Conservation (phyloP, 2,797 vertebrate species). For the Kryptopterus vitreolus region DNA sequence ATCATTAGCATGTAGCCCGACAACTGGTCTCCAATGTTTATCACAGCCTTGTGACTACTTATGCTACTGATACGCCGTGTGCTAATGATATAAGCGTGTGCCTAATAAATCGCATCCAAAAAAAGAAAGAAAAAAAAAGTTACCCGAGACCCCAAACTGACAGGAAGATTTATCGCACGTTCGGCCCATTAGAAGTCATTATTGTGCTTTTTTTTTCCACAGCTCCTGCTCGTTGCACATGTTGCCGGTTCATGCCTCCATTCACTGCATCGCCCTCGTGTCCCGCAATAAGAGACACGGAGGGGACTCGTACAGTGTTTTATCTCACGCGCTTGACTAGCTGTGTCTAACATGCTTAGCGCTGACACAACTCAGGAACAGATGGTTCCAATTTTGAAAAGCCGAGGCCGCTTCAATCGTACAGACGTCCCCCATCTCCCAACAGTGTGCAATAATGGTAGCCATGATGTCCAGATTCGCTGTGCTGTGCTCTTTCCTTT, state of each 20-base stretch:
- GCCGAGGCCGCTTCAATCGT: conserved; percentile 63
- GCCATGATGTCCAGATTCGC: conserved; percentile 66
- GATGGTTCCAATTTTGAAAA: conserved; percentile 71
- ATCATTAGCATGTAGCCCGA: not conserved
- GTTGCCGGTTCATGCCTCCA: conserved; percentile 16
- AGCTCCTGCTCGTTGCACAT: conserved; percentile 19
- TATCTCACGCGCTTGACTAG: conserved; percentile 67
- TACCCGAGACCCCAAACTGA: conserved; percentile 19
- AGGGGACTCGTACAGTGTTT: conserved; percentile 67
- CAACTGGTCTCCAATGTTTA: conserved; percentile 5
- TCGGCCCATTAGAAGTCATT: conserved; percentile 26
- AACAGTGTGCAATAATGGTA: conserved; percentile 66
- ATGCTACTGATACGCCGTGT: not conserved
- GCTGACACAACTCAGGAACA: conserved; percentile 74
- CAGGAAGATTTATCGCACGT: conserved; percentile 28
- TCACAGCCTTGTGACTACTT: conserved; percentile 3
- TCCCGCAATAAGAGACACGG: conserved; percentile 56
- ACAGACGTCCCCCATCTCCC: conserved; percentile 60
- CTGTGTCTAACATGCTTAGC: conserved; percentile 70
- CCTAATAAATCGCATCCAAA: conserved; percentile 23
- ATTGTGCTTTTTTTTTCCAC: conserved; percentile 17
- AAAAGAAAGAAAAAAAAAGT: not conserved
- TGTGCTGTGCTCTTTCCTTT: conserved; percentile 58
- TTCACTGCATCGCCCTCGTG: conserved; percentile 5
- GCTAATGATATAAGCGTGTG: conserved; percentile 31